Percentiles rank a stretch among this genome's conserved stretches.
Conservation (phyloP, 2,113 vertebrate genomes). For the Australoheros scitulus region DNA sequence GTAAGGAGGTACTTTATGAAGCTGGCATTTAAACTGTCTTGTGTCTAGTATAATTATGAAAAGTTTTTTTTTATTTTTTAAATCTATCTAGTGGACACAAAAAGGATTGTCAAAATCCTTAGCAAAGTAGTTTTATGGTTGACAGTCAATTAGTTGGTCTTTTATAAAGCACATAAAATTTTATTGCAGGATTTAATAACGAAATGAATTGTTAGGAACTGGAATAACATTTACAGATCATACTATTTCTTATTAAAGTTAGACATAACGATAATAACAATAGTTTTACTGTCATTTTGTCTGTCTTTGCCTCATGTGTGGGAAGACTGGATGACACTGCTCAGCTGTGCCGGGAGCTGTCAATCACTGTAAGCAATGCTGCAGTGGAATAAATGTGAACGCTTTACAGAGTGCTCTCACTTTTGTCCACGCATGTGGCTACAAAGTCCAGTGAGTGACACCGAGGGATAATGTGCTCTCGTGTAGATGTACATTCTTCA, state of each 20-base stretch:
- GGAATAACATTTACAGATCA: constrained; percentile 1
- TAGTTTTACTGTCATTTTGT: neutral
- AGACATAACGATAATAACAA: neutral
- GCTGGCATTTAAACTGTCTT: neutral
- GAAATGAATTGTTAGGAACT: neutral
- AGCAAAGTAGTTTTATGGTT: neutral
- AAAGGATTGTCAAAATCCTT: neutral
- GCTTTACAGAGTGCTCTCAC: neutral
- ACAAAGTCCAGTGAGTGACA: constrained; percentile 1
- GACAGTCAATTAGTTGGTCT: neutral
- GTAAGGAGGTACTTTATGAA: neutral
- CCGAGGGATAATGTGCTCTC: neutral
- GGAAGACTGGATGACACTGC: neutral
- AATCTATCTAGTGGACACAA: neutral
- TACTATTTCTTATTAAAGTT: neutral
- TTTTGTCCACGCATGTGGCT: neutral
- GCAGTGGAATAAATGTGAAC: neutral
- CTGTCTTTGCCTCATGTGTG: neutral
- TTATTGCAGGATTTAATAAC: neutral
- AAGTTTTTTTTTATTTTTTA: neutral
- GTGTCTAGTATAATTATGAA: neutral
- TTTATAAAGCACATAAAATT: neutral
- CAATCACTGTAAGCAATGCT: constrained; percentile 7
- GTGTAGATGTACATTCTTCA: neutral
- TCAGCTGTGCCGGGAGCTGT: neutral